Evolutionary conservation across 2,797 vertebrate species (phyloP), one percentile per base, ranked within the genome.

Genomic region (Malacoraja senta): DNA sequence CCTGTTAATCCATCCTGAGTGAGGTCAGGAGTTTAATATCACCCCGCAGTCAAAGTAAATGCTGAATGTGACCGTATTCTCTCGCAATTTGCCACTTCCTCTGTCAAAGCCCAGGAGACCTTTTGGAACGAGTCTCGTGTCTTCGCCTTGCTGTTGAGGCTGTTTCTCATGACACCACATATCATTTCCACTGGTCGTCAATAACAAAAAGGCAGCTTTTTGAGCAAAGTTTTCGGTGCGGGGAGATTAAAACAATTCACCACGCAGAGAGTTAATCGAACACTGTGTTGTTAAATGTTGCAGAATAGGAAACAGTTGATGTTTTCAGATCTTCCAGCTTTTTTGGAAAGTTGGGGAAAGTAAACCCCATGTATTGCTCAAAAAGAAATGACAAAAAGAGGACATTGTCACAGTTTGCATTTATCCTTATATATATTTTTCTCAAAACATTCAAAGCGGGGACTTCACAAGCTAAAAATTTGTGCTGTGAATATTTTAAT

Each of bases 131-230:
- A 86, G 12, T 17, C 83, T 63, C 78, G 15, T 19, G 58, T n/a
- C n/a, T 68, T 68, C 35, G n/a, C 32, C 38, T 10, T 44, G 21
- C 12, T 53, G 68, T 29, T 9, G 38, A 74, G 38, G 35, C 15
- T 71, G 35, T 92, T 53, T 58, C 44, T 17, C 4, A 19, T 91
- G 35, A 91, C 68, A 38, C 12, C 53, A 24, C 35, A 1, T 35
- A 7, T 71, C 81, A 93, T 95, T 96, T 74, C 95, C 94, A 0
- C 95, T 95, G 6, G 95, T 96, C 97, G 94, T 96, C 96, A 96
- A 93, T 83, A 93, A 91, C 15, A 29, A 6, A 58, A 3, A 15
- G 29, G 8, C 61, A 32, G 13, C 63, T 24, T n/a, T 71, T n/a
- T 10, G 10, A 68, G 61, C 3, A 17, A 88, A 63, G 84, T 68